Evolutionary conservation across 2,797 vertebrate genomes (phyloP), one percentile per base, ranked within the genome.

Genomic region (Helicolenus hilgendorfi): DNA sequence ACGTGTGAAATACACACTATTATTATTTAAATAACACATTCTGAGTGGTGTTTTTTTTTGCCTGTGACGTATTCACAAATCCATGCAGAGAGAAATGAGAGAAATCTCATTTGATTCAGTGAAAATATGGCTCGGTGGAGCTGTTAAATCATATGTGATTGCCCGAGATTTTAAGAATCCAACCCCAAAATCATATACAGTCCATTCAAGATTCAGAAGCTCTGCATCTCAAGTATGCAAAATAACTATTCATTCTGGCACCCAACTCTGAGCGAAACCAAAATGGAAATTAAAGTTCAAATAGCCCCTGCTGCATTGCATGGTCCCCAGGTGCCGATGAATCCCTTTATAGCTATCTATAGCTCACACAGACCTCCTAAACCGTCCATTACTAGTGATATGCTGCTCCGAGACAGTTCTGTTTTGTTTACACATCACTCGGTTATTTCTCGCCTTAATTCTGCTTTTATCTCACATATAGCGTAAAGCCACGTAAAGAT

Each of bases 201-300:
- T 71, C 26, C n/a, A 31, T 49, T 8, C 8, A 35, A 74, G 26
- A 56, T 33, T 72, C 27, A 74, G 58, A 74, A 72, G 15, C 24
- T 79, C 10, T 69, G 36, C 56, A 65, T 68, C 35, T 74, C 11
- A 60, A 11, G 11, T 55, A 26, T 49, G 68, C 20, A 64, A 7
- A 67, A 45, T 35, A 79, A 31, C 58, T 77, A 76, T 80, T 82
- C 9, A 29, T 55, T 59, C 27, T 45, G 68, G 35, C 36, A 26
- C 73, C 53, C 55, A 72, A 5, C 73, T 38, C 9, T n/a, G 26
- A 76, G 24, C 22, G 1, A 49, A 62, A 79, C n/a, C 4, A 79
- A 81, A 76, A 76, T 59, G 60, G 68, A 80, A 90, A 80, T 78
- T 64, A 80, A 79, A 84, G 77, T 89, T 15, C 41, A 87, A 69